Conservation (phyloP, 2,888 invertebrate genomes). For the Ornithoptera priamus region DNA sequence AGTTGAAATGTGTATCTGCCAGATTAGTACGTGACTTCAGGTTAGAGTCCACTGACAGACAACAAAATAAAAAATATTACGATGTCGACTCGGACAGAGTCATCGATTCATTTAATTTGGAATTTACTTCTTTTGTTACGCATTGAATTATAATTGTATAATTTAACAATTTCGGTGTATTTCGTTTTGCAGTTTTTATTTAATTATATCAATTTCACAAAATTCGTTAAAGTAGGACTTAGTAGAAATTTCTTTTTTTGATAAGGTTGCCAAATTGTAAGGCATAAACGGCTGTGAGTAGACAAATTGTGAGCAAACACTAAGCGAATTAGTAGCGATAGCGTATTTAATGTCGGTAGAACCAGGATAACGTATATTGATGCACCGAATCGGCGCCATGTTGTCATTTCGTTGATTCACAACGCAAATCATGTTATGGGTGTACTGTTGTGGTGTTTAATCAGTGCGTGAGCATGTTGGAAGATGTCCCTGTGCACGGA, state of each 20-base stretch:
- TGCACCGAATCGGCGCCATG: slow-evolving; percentile 65
- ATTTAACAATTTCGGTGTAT: slow-evolving; percentile 15
- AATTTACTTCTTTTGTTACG: slow-evolving; percentile 52
- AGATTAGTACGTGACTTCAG: slow-evolving; percentile 14
- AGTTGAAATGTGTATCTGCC: slow-evolving; percentile 10
- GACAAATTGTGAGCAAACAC: slow-evolving; percentile 22
- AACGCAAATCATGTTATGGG: slow-evolving; percentile 60
- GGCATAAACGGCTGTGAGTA: slow-evolving; percentile 25
- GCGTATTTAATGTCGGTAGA: slow-evolving; percentile 25
- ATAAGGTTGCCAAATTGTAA: slow-evolving; percentile 11
- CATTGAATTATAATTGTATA: slow-evolving; percentile 20
- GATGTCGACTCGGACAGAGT: slow-evolving; percentile 52
- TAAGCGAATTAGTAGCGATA: slow-evolving; percentile 13
- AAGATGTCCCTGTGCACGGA: slow-evolving; percentile 77
- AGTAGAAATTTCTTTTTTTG: slow-evolving; percentile 14
- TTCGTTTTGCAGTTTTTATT: slow-evolving; percentile 9
- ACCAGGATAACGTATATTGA: slow-evolving; percentile 36
- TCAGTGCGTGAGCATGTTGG: slow-evolving; percentile 75
- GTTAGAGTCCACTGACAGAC: slow-evolving; percentile 19
- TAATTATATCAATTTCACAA: slow-evolving; percentile 11
- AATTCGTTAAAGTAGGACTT: slow-evolving; percentile 24
- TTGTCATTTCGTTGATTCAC: slow-evolving; percentile 73
- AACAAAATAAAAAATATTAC: slow-evolving; percentile 29
- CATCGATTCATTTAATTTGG: slow-evolving; percentile 66
- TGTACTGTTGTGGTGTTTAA: slow-evolving; percentile 62